Conservation (phyloP, 1,140 invertebrate species). For the Bombus confusus region DNA sequence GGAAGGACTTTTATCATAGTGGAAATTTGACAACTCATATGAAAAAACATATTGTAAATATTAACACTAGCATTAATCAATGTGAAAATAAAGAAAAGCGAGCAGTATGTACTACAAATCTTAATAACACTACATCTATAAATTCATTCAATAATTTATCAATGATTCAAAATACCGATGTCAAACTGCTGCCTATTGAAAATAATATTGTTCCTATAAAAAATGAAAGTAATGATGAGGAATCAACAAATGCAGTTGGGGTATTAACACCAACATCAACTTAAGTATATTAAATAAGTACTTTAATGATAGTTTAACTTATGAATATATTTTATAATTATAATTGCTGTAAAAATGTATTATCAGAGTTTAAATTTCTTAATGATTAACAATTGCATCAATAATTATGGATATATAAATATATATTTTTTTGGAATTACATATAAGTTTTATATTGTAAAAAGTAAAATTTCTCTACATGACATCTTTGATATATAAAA, state of each 20-base stretch:
- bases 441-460: slow-evolving; percentile 35
- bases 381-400: background rate
- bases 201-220: slow-evolving; percentile 64
- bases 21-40: slow-evolving; percentile 84
- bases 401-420: slow-evolving; percentile 39
- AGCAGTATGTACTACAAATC: slow-evolving; percentile 40
- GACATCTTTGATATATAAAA: slow-evolving; percentile 19
- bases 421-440: slow-evolving; percentile 43
- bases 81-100: slow-evolving; percentile 62
- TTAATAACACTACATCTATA: slow-evolving; percentile 32
- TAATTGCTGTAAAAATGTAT: slow-evolving; percentile 22
- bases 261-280: slow-evolving; percentile 45
- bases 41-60: slow-evolving; percentile 78
- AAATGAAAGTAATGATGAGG: slow-evolving; percentile 62
- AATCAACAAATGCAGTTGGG: slow-evolving; percentile 25
- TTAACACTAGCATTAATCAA: slow-evolving; percentile 52
- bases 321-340: slow-evolving; percentile 28
- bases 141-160: slow-evolving; percentile 58
- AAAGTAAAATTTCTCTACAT: background rate
- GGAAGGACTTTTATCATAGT: slow-evolving; percentile 87
- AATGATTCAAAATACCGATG: slow-evolving; percentile 39
- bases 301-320: background rate
- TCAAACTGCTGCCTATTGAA: slow-evolving; percentile 52
- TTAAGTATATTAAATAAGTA: slow-evolving; percentile 39
- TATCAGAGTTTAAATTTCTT: slow-evolving; percentile 7